phyloP scores from a whole-genome alignment of 2,113 vertebrate genomes.

The Strix aluco region DNA sequence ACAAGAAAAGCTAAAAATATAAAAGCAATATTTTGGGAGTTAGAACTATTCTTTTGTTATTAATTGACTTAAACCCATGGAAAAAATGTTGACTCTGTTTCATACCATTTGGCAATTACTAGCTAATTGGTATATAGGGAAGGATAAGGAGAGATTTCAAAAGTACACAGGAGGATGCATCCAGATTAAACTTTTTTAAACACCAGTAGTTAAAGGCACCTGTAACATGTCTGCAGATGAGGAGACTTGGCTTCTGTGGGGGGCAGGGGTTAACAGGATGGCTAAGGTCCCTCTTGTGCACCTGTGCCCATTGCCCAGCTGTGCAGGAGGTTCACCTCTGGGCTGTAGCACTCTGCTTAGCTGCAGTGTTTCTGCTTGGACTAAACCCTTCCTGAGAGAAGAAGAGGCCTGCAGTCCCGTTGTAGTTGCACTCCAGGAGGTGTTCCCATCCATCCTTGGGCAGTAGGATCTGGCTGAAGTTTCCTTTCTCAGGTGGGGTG shows the following conservation, averaged over 20 bases:
- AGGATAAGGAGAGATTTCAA: background rate
- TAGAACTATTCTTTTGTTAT: background rate
- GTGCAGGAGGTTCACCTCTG: background rate
- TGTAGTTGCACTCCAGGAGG: background rate
- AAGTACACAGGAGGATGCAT: background rate
- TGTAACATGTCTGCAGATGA: background rate
- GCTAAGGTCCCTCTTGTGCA: background rate
- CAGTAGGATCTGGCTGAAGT: background rate
- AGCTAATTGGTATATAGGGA: background rate
- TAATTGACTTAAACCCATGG: background rate
- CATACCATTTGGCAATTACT: background rate
- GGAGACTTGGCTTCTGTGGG: background rate
- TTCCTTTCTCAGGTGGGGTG: background rate
- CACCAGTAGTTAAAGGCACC: background rate
- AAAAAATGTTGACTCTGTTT: background rate
- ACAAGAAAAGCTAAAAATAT: background rate
- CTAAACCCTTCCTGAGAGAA: background rate
- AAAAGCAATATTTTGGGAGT: background rate
- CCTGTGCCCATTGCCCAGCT: background rate
- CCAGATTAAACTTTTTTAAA: background rate
- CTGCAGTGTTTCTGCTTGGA: rapidly evolving
- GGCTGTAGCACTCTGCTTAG: background rate
- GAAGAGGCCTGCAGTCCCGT: background rate
- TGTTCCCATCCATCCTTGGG: background rate
- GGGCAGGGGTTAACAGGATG: background rate